Evolutionary conservation across 2,797 vertebrate species (phyloP).

Genomic region (Siniperca undulata): DNA sequence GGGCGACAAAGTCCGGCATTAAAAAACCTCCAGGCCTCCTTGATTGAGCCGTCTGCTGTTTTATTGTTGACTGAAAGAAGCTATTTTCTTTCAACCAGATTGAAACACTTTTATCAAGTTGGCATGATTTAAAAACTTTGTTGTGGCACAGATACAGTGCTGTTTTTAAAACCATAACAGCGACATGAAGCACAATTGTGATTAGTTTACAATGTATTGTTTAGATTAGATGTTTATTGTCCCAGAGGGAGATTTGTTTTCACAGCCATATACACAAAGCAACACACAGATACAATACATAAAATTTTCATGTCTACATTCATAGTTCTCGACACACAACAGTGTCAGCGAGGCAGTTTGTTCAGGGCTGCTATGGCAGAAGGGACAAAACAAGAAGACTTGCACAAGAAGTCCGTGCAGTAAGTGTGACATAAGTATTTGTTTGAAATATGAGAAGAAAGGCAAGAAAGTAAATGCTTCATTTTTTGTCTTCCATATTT

Average conservation of each 20-base stretch:
- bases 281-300: too few species aligned
- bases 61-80: not conserved
- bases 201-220: too few species aligned
- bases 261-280: too few species aligned
- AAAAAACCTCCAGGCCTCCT: not conserved
- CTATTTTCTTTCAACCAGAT: not conserved
- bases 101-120: not conserved
- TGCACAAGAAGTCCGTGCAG: too few species aligned
- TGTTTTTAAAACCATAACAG: not conserved
- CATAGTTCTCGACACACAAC: too few species aligned
- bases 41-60: not conserved
- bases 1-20: constrained; percentile 39
- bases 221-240: too few species aligned
- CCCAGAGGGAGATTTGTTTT: too few species aligned
- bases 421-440: not conserved
- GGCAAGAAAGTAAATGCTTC: not conserved
- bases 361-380: too few species aligned
- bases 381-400: too few species aligned
- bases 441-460: not conserved
- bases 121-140: not conserved
- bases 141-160: not conserved
- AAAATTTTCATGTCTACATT: too few species aligned
- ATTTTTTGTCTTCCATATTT: not conserved
- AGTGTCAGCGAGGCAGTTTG: too few species aligned
- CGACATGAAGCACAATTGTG: not conserved